Evolutionary conservation across 2,113 vertebrate genomes (phyloP).

Genomic region (Hippocampus comes): DNA sequence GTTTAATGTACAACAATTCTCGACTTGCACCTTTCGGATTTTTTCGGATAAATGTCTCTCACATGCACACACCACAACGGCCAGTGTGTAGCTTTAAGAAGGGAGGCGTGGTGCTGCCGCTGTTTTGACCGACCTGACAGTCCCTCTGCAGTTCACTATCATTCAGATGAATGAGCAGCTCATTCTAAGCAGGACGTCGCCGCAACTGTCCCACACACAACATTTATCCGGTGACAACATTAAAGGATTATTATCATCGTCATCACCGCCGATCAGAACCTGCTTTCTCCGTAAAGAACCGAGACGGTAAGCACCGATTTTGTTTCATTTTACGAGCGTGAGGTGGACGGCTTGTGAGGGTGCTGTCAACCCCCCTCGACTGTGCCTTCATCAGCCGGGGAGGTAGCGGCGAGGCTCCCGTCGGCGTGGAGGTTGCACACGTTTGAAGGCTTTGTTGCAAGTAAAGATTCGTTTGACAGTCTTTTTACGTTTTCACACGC

Average conservation of each 20-base stretch:
- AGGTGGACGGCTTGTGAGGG: conserved; percentile 19
- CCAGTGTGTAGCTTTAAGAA: conserved; percentile 65
- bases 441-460: neutral
- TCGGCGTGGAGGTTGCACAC: neutral
- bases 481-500: neutral
- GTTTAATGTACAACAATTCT: neutral
- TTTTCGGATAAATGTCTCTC: neutral
- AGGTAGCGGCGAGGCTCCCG: neutral
- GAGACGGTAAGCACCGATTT: conserved; percentile 47
- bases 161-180: conserved; percentile 57
- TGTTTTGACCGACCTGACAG: conserved; percentile 57
- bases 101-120: conserved; percentile 65
- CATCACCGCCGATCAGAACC: neutral
- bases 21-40: neutral
- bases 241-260: conserved; percentile 57
- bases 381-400: conserved; percentile 4
- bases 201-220: neutral
- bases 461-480: neutral
- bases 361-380: neutral
- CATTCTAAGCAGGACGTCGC: conserved; percentile 23
- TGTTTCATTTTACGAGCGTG: neutral
- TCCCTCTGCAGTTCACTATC: conserved; percentile 41
- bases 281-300: conserved; percentile 42
- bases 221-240: conserved; percentile 28
- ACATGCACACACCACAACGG: conserved; percentile 8